phyloP scores from a whole-genome alignment of 2,888 invertebrate genomes.

The Ophioninae sp. region DNA sequence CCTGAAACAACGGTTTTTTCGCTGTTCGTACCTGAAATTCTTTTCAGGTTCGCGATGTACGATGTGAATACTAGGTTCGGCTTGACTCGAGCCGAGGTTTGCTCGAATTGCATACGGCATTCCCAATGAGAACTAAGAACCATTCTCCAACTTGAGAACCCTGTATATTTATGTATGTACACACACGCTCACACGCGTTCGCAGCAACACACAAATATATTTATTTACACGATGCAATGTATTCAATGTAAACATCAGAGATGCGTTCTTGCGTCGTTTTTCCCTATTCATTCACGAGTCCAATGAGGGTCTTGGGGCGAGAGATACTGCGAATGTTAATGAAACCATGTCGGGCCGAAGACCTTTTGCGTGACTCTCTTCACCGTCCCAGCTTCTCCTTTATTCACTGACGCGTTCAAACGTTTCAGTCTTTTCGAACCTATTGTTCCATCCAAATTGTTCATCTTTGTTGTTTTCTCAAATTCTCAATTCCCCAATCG shows the following conservation, averaged over 20 bases:
- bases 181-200: no score
- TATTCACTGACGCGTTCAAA: conserved; percentile 58
- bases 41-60: conserved; percentile 39
- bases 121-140: conserved; percentile 55
- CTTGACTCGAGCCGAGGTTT: background rate
- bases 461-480: background rate
- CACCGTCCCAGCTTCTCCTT: conserved; percentile 15
- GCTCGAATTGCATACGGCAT: conserved; percentile 28
- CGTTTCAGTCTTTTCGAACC: conserved; percentile 52
- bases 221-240: conserved; percentile 59
- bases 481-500: background rate
- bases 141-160: conserved; percentile 41
- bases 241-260: conserved; percentile 52
- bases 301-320: conserved; percentile 70
- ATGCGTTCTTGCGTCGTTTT: conserved; percentile 65
- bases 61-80: background rate
- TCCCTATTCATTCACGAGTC: conserved; percentile 73
- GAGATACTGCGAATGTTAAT: conserved; percentile 74
- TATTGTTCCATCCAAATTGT: background rate
- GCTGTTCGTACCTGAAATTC: background rate
- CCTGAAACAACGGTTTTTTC: background rate
- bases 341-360: conserved; percentile 67
- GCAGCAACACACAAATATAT: background rate
- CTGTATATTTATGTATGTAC: background rate
- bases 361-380: conserved; percentile 47